Evolutionary conservation across 2,113 vertebrate species (phyloP), one percentile per base, ranked within the genome.

Genomic region (Lasiurus borealis): DNA sequence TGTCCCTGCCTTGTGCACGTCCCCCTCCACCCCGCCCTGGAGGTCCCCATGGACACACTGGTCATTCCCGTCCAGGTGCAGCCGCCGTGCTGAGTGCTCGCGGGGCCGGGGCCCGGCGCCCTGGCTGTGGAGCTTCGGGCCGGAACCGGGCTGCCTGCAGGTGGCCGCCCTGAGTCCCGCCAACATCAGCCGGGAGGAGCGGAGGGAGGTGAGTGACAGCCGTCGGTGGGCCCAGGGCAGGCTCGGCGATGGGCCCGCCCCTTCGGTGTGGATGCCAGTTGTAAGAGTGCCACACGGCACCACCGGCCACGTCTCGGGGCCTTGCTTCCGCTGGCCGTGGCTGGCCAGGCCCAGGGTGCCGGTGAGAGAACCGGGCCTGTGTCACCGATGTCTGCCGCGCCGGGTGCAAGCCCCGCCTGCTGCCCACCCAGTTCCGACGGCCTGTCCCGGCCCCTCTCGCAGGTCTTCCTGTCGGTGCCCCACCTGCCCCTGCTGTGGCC

Each of bases 91-190:
- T 0, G 98, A 99, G 81, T 99, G 99, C 95, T 83, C 97, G 1
- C 97, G 99, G 71, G 99, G 99, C 73, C 97, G 96, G 13, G 80
- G 98, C 93, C 96, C 98, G 0, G 99, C 99, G 69, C 99, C 98
- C 86, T 99, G 99, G 99, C 97, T 99, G n/a, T 99, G 99, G 99
- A 99, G 99, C 97, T 99, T 99, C 90, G 99, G 99, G 96, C 98
- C 99, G 27, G 99, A 99, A 52, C 98, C 98, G 88, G 98, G 99
- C 93, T 99, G 99, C 97, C 98, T 99, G 54, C 97, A 81, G 5
- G 95, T 99, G 72, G 98, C 98, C 90, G 98, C 98, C 3, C 85
- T 99, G 87, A 99, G 96, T 96, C 99, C 99, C n/a, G 98, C 98
- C 95, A 99, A 99, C 93, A 98, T 99, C 98, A 99, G 99, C 98